Evolutionary conservation across 2,797 vertebrate genomes (phyloP), one percentile per base, ranked within the genome.

Genomic region (Vespertilio murinus): DNA sequence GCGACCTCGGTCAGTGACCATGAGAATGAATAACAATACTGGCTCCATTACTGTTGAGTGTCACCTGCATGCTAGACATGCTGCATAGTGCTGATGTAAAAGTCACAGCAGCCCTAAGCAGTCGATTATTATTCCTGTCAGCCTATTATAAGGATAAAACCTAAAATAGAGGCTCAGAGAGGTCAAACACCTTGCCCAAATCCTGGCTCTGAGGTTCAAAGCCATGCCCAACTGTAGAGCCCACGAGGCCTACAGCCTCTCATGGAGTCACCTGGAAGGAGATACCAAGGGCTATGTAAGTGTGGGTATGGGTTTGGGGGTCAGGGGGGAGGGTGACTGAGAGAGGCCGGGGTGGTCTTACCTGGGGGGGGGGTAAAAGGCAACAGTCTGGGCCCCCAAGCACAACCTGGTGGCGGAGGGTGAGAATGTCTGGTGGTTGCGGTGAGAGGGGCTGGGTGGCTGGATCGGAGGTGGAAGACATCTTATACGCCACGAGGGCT

Each of bases 271-370:
- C 12, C 9, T 5, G 67, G 30, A 5, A 13, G 52, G 56, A 59
- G 65, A 33, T 18, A 30, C 13, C 3, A 1, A 0, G 3, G 64
- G 3, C 2, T 9, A 1, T 38, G 22, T 38, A 74, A 12, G 11
- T 20, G n/a, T 14, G 17, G 0, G 1, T 40, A 2, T 20, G 93
- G 12, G 42, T 49, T 42, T 61, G 54, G 11, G 9, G 23, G 38
- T 79, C 25, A 42, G 35, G 25, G 74, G 14, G 16, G 38, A 56
- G 38, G 45, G 4, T 8, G 22, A 17, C 47, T 33, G 35, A 47
- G 49, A 75, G 59, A 69, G 30, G 38, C 22, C 33, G 25, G 25
- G 30, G 8, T 78, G 82, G 45, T 38, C n/a, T 20, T 30, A 6
- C 9, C 2, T 54, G 45, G 49, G 69, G 69, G 45, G 49, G 69